These are phyloP conservation scores for Penelope pileata DNA, from an alignment of 2,113 vertebrate genomes.

Conservation along the genomic window DNA sequence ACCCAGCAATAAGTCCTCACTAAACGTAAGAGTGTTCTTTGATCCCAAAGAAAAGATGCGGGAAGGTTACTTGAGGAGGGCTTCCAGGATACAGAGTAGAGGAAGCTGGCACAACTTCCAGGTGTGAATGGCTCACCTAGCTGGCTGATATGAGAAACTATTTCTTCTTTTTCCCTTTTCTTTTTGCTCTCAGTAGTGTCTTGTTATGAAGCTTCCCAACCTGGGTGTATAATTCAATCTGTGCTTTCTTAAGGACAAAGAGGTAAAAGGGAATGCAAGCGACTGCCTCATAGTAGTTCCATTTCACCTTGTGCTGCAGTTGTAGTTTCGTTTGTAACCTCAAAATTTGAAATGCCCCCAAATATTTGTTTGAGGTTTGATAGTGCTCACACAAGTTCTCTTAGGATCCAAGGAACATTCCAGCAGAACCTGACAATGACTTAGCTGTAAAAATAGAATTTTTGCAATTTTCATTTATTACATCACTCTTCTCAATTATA, in stretches of 20 bases:
- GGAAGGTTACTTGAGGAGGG: neutral
- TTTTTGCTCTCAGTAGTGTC: neutral
- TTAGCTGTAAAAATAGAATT: neutral
- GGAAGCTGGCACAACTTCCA: neutral
- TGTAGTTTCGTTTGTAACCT: neutral
- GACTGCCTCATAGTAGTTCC: neutral
- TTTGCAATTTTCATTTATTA: neutral
- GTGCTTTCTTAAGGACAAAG: neutral
- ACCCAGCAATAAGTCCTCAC: neutral
- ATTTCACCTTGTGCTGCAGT: neutral
- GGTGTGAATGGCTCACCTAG: neutral
- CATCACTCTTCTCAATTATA: neutral
- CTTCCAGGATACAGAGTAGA: neutral
- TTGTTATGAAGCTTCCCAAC: neutral
- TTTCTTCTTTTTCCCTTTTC: no score
- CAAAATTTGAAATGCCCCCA: neutral
- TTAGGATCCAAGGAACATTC: neutral
- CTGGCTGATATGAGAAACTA: neutral
- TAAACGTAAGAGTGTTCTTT: neutral
- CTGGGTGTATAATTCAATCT: neutral
- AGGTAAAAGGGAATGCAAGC: neutral
- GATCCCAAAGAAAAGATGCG: neutral
- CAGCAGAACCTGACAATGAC: neutral
- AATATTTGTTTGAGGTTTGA: neutral
- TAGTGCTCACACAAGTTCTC: neutral